These are phyloP conservation scores for Cryptocephalus primarius DNA, from an alignment of 2,888 invertebrate genomes.

Conservation along the genomic window DNA sequence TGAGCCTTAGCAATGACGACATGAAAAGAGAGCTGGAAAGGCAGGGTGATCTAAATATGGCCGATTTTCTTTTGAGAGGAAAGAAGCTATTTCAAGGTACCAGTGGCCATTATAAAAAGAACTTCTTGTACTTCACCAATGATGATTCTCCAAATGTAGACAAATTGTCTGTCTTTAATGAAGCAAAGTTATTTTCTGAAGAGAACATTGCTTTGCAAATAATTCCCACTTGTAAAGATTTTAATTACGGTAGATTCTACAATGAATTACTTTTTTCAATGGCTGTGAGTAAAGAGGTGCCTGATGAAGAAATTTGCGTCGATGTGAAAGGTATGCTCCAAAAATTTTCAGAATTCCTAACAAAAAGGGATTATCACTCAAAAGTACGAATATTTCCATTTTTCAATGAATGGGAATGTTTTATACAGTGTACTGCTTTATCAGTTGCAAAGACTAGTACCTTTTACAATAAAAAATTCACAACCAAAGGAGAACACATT, in stretches of 20 bases:
- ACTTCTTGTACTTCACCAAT: conserved; percentile 23
- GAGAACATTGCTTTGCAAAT: conserved; percentile 21
- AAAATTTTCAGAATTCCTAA: no score
- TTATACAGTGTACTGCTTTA: no score
- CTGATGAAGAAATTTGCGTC: conserved; percentile 16
- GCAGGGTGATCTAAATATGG: conserved; percentile 19
- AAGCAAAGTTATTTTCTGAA: conserved; percentile 22
- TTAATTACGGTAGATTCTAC: conserved; percentile 24
- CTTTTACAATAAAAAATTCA: no score
- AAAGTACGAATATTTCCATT: conserved; percentile 22
- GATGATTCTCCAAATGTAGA: conserved; percentile 25
- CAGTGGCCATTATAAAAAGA: conserved; percentile 17
- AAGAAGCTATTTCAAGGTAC: conserved; percentile 23
- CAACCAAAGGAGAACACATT: no score
- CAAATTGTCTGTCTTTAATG: conserved; percentile 24
- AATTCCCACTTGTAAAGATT: conserved; percentile 18
- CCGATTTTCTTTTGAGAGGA: conserved; percentile 21
- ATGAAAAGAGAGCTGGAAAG: conserved; percentile 17
- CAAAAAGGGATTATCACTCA: no score
- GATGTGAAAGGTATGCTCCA: conserved; percentile 21
- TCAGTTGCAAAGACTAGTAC: no score
- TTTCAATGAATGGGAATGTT: no score
- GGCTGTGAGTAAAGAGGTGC: conserved; percentile 17
- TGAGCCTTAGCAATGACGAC: conserved; percentile 12
- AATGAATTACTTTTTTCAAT: no score